phyloP scores from a whole-genome alignment of 2,888 invertebrate species.

The Drosophila siamana region DNA sequence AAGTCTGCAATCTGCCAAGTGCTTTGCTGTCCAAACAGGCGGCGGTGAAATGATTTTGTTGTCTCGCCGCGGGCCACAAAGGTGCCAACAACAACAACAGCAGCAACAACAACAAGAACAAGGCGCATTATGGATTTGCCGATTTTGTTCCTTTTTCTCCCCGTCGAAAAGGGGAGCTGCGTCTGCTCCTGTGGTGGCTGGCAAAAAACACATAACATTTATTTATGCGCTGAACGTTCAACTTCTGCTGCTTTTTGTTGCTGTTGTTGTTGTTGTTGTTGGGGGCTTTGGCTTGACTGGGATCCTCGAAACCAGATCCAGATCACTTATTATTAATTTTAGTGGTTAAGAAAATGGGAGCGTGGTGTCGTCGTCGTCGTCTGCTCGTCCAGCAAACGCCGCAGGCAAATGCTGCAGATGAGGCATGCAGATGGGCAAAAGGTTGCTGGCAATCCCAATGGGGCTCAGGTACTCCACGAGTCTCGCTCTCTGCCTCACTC shows the following conservation, averaged over 20 bases:
- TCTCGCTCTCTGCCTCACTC: neutral
- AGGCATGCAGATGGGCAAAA: slow-evolving; percentile 80
- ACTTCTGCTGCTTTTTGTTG: slow-evolving; percentile 23
- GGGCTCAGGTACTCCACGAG: slow-evolving; percentile 40
- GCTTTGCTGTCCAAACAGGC: slow-evolving; percentile 62
- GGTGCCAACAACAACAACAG: slow-evolving; percentile 83
- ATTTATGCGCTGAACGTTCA: slow-evolving; percentile 70
- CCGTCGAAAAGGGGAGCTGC: slow-evolving; percentile 1
- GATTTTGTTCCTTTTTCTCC: slow-evolving; percentile 38
- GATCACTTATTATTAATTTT: slow-evolving; percentile 85
- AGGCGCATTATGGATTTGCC: slow-evolving; percentile 83
- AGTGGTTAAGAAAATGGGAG: slow-evolving; percentile 82
- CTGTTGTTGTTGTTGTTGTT: slow-evolving; percentile 3
- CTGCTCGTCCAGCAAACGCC: slow-evolving; percentile 63
- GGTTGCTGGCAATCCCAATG: slow-evolving; percentile 63
- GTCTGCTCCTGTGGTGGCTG: slow-evolving; percentile 76
- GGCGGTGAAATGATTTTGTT: slow-evolving; percentile 84
- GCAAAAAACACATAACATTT: slow-evolving; percentile 80
- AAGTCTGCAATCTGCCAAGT: slow-evolving; percentile 35
- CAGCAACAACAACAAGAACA: slow-evolving; percentile 45
- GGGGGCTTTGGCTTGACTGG: slow-evolving; percentile 12
- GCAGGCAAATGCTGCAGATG: slow-evolving; percentile 74
- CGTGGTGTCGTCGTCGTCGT: slow-evolving; percentile 43
- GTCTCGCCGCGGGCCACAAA: slow-evolving; percentile 84
- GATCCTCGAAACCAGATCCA: slow-evolving; percentile 82